Conservation (phyloP, 1,140 invertebrate species). For the Stegodyphus dumicola region DNA sequence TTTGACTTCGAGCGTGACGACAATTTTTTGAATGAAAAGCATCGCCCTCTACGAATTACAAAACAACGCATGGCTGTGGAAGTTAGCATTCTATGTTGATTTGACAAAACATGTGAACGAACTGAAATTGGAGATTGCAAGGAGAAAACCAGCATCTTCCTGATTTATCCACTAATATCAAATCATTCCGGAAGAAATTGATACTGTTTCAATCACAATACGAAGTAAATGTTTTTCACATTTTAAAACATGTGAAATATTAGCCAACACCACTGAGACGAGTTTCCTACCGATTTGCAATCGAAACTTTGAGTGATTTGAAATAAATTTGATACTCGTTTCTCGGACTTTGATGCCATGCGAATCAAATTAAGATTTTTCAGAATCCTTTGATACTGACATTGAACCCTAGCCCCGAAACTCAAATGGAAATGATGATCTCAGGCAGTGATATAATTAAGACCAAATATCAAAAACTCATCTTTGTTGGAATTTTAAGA, state of each 20-base stretch:
- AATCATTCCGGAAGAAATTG: background rate
- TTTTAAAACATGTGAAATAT: constrained; percentile 26
- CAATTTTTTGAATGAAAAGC: constrained; percentile 21
- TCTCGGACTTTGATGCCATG: no score
- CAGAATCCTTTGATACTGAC: constrained; percentile 17
- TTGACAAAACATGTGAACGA: no score
- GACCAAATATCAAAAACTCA: constrained; percentile 5
- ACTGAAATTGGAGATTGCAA: constrained; percentile 17
- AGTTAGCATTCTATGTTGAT: constrained; percentile 35
- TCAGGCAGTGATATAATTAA: constrained; percentile 5
- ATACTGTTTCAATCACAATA: constrained; percentile 21
- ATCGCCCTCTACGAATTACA: background rate
- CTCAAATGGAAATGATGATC: constrained; percentile 10
- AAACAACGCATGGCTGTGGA: constrained; percentile 7
- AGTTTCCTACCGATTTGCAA: background rate
- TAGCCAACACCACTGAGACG: background rate
- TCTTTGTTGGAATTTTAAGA: constrained; percentile 26
- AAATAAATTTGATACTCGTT: constrained; percentile 12
- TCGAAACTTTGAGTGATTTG: background rate
- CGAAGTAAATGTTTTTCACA: constrained; percentile 6
- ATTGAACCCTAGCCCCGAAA: constrained; percentile 2
- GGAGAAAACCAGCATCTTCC: constrained; percentile 12
- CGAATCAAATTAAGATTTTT: constrained; percentile 22
- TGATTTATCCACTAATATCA: constrained; percentile 14
- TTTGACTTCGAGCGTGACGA: constrained; percentile 60